A percentile compares a stretch with the other conserved stretches of the same genome.
Evolutionary conservation across 2,888 invertebrate species (phyloP).

Genomic region (Polymixis flavicincta): DNA sequence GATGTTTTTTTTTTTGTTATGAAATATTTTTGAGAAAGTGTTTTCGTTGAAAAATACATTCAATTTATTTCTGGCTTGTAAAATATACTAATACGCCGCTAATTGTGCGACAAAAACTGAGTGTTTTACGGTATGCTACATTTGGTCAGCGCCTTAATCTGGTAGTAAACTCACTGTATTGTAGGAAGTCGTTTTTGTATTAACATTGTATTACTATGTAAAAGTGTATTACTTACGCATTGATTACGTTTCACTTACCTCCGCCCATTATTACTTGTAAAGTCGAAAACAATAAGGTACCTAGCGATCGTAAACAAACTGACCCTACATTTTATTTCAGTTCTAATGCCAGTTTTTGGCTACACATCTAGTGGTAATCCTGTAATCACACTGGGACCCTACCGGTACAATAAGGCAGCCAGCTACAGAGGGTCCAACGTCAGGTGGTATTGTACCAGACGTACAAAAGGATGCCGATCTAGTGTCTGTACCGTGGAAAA

Average conservation of each 20-base stretch:
- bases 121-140: too few relatives aligned
- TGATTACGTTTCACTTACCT: background rate
- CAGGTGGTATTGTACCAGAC: constrained; percentile 52
- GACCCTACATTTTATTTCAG: constrained; percentile 21
- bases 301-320: background rate
- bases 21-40: too few relatives aligned
- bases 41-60: too few relatives aligned
- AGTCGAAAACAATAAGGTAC: background rate
- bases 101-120: too few relatives aligned
- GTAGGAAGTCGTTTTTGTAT: background rate
- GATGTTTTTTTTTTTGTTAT: too few relatives aligned
- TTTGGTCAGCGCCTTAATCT: background rate
- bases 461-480: constrained; percentile 44
- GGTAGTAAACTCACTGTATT: background rate
- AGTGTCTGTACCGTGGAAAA: constrained; percentile 41
- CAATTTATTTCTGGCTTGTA: too few relatives aligned
- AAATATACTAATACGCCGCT: too few relatives aligned
- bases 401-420: constrained; percentile 54
- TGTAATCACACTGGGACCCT: constrained; percentile 46
- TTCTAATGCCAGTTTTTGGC: constrained; percentile 42
- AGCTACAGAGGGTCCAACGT: constrained; percentile 33
- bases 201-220: background rate
- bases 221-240: background rate
- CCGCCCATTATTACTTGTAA: background rate
- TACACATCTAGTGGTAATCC: constrained; percentile 56